Conservation (phyloP, 2,888 invertebrate species). For the Drosophila antonietae region DNA sequence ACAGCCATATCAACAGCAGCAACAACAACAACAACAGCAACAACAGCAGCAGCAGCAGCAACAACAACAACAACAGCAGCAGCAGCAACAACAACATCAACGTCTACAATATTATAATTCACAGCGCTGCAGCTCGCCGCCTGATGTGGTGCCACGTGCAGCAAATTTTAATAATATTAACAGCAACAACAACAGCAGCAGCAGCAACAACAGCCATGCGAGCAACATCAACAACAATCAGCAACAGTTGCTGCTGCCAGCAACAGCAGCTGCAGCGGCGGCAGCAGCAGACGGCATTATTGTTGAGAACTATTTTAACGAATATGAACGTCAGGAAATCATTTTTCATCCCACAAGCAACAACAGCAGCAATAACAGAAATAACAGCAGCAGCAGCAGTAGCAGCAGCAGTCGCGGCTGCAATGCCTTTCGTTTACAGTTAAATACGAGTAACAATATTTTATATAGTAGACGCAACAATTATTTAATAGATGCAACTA, state of each 20-base stretch:
- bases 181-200: conserved; percentile 31
- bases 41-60: conserved; percentile 53
- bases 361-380: conserved; percentile 41
- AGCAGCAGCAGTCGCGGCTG: conserved; percentile 56
- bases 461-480: conserved; percentile 67
- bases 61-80: conserved; percentile 54
- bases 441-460: conserved; percentile 73
- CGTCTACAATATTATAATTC: conserved; percentile 59
- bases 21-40: conserved; percentile 64
- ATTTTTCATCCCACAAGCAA: conserved; percentile 73
- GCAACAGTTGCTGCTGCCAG: conserved; percentile 47
- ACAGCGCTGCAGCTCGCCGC: conserved; percentile 82
- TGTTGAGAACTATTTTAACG: conserved; percentile 84
- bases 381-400: conserved; percentile 51
- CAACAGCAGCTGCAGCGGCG: conserved; percentile 27
- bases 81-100: conserved; percentile 54
- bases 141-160: conserved; percentile 83
- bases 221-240: conserved; percentile 41
- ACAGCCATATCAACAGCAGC: conserved; percentile 70
- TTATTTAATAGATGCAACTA: conserved; percentile 71
- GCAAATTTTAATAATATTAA: conserved; percentile 74
- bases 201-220: conserved; percentile 21
- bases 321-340: conserved; percentile 84
- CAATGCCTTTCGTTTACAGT: conserved; percentile 75
- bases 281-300: conserved; percentile 73